Evolutionary conservation across 2,797 vertebrate species (phyloP), one percentile per base, ranked within the genome.

Genomic region (Ctenosaura bakeri): DNA sequence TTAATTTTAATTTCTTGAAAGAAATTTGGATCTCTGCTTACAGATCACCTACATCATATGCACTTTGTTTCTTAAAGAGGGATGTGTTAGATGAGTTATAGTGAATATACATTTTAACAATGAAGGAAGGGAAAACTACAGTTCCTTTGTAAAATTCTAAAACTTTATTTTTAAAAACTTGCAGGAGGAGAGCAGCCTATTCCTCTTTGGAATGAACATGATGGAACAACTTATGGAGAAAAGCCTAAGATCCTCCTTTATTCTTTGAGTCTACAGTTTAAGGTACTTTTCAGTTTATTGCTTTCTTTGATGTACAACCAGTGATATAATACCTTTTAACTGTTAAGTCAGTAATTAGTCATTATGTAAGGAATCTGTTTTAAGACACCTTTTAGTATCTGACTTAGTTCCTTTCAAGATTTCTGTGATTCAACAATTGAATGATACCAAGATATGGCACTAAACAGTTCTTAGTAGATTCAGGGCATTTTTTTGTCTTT

Each of bases 171-270:
- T 90, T 92, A 56, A 20, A 91, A 20, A 50, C 69, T 7, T 90
- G 3, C 96, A 99, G 99, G 99, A 93, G 99, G 98, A 64, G 99
- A 99, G 89, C 99, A 99, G 89, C 99, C 99, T 74, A 99, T 99
- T 95, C 99, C 99, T 42, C 98, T 99, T 76, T 99, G 99, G 99
- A 99, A 99, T 54, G 99, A 99, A 95, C 98, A 99, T 0, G 99
- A 99, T 95, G 97, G 98, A 80, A 98, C 98, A 16, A 97, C 98
- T 5, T 99, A 99, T 91, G 98, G 99, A 89, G 99, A 99, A 90
- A 99, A 99, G 93, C 99, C 99, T 18, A 99, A 99, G 97, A 99
- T 99, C 95, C 97, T 99, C 64, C 98, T 99, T 12, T 99, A 99
- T 81, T 99, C 99, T 0, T 93, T 99, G 92, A 99, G 98, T 92